Evolutionary conservation across 2,113 vertebrate species (phyloP).

Genomic region (Nesogale talazaci): DNA sequence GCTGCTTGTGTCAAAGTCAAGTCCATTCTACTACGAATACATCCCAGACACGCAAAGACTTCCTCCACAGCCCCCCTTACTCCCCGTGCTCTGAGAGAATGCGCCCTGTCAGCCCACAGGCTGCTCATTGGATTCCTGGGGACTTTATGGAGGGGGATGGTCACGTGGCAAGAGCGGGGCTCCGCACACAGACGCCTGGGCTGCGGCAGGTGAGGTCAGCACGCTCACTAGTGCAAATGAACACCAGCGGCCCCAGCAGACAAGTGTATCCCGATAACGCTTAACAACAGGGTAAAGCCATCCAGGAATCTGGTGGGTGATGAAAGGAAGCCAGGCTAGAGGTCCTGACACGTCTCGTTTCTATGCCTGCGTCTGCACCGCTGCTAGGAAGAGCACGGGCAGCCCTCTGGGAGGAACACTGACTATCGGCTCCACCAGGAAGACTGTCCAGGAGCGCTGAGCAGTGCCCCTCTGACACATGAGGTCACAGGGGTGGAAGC

Average conservation of each 20-base stretch:
- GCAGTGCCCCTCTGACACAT: too few relatives aligned
- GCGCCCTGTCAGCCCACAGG: background rate
- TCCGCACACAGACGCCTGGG: background rate
- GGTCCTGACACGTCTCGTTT: too few relatives aligned
- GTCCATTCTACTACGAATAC: too few relatives aligned
- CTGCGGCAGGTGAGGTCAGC: background rate
- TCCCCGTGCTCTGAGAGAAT: background rate
- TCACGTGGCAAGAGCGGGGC: background rate
- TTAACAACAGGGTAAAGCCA: too few relatives aligned
- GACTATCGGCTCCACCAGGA: too few relatives aligned
- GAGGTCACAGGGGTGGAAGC: too few relatives aligned
- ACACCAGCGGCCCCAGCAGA: background rate
- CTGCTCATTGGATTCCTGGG: background rate
- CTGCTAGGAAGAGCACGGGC: background rate
- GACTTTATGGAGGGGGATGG: background rate
- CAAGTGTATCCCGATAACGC: background rate
- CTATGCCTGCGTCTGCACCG: accelerated
- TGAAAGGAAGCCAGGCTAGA: background rate
- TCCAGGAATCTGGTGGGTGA: too few relatives aligned
- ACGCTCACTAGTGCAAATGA: background rate
- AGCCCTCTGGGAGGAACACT: too few relatives aligned
- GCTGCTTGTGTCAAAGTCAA: too few relatives aligned
- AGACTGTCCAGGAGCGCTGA: too few relatives aligned
- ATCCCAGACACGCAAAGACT: too few relatives aligned
- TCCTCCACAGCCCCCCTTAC: too few relatives aligned